Evolutionary conservation across 23 tunicate species (phyloP).

Genomic region (Styela plicata): DNA sequence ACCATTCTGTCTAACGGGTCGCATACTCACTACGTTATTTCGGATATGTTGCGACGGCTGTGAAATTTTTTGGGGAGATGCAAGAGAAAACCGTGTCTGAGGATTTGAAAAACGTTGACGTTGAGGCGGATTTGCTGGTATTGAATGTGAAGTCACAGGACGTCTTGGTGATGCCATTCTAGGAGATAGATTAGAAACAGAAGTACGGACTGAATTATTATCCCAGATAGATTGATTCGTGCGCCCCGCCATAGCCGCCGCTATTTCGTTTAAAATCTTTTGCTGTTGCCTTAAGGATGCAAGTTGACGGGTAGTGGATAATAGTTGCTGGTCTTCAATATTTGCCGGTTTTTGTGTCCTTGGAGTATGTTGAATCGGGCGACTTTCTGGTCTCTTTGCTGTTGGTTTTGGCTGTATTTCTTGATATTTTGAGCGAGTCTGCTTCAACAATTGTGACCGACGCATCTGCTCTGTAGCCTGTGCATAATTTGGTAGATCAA

Average conservation of each 20-base stretch:
- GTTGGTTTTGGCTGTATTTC: not conserved
- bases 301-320: constrained; percentile 12
- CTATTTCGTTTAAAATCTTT: constrained; percentile 19
- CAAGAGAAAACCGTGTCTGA: not conserved
- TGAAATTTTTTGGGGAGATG: not conserved
- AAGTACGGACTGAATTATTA: not conserved
- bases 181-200: not conserved
- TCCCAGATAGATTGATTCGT: not conserved
- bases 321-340: constrained; percentile 1
- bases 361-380: not conserved
- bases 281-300: constrained; percentile 29
- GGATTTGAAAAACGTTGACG: not conserved
- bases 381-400: not conserved
- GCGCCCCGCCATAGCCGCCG: constrained; percentile 1
- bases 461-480: constrained; percentile 9
- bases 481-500: not conserved
- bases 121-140: not conserved
- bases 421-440: constrained; percentile 2
- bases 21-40: not conserved
- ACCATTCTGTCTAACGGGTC: not conserved
- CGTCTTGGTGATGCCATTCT: not conserved
- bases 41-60: not conserved
- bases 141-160: not conserved
- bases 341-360: not conserved
- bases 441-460: not conserved